These are phyloP conservation scores for Hemithea aestivaria DNA, from an alignment of 2,888 invertebrate genomes.

Conservation along the genomic window DNA sequence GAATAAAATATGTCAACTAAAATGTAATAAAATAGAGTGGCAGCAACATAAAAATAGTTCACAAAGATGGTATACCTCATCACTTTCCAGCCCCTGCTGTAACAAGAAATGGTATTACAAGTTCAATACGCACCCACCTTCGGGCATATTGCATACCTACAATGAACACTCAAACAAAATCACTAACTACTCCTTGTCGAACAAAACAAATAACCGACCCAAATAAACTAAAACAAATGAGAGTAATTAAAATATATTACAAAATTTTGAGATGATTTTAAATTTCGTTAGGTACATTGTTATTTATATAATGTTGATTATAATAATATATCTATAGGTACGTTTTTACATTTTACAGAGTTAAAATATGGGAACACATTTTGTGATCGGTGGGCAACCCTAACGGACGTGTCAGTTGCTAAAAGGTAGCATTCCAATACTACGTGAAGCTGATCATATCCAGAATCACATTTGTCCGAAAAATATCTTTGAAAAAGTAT, in stretches of 20 bases:
- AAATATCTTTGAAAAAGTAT: constrained; percentile 32
- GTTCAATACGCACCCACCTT: constrained; percentile 79
- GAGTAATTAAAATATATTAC: constrained; percentile 33
- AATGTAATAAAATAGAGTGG: constrained; percentile 73
- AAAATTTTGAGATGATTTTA: constrained; percentile 38
- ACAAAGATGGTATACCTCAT: constrained; percentile 87
- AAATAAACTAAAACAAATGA: constrained; percentile 24
- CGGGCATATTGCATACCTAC: constrained; percentile 61
- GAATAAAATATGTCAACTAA: constrained; percentile 72
- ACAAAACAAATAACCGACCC: constrained; percentile 18
- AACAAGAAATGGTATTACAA: constrained; percentile 81
- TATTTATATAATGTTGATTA: no score
- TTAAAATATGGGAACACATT: not conserved
- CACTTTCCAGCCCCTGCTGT: constrained; percentile 96
- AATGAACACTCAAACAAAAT: constrained; percentile 44
- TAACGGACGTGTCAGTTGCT: constrained; percentile 53
- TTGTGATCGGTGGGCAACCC: constrained; percentile 24
- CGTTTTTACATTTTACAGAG: no score
- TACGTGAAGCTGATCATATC: constrained; percentile 55
- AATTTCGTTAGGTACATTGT: not conserved
- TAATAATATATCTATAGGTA: no score
- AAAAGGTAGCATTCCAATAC: constrained; percentile 61
- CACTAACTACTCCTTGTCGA: constrained; percentile 37
- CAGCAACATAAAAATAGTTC: constrained; percentile 78
- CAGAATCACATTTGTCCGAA: constrained; percentile 75